These are phyloP conservation scores for Neoseiulus cucumeris DNA, from an alignment of 1,140 invertebrate species.

Conservation along the genomic window DNA sequence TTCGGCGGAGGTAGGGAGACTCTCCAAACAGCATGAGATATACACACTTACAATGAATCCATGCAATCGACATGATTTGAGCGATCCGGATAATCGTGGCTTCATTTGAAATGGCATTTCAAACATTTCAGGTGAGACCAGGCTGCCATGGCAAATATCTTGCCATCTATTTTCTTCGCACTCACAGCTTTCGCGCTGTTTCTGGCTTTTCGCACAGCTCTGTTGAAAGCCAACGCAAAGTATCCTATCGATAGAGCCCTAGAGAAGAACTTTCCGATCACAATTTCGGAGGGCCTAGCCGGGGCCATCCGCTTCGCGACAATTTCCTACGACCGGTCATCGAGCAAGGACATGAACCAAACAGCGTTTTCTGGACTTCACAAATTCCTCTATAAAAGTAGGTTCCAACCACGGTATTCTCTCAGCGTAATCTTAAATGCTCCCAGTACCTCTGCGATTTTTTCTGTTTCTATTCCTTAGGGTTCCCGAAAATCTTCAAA, in stretches of 20 bases:
- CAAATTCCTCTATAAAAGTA: neutral
- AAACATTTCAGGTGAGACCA: too few relatives aligned
- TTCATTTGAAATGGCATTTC: too few relatives aligned
- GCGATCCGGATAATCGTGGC: too few relatives aligned
- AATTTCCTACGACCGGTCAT: neutral
- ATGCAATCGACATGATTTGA: too few relatives aligned
- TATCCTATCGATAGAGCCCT: neutral
- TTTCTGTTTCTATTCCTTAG: neutral
- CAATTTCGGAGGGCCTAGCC: neutral
- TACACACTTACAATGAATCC: too few relatives aligned
- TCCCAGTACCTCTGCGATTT: neutral
- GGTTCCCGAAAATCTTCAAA: slow-evolving; percentile 7
- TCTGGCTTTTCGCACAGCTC: neutral
- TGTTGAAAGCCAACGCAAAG: neutral
- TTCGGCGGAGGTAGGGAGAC: too few relatives aligned
- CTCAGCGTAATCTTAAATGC: neutral
- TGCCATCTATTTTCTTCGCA: neutral
- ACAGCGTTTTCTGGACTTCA: neutral
- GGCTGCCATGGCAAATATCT: too few relatives aligned
- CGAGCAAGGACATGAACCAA: neutral
- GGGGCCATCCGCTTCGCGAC: neutral
- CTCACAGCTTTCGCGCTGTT: neutral
- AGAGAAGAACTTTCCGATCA: slow-evolving; percentile 4
- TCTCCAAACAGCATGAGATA: too few relatives aligned
- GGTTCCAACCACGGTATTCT: neutral